phyloP scores from a whole-genome alignment of 2,113 vertebrate species.

The Eira barbara region DNA sequence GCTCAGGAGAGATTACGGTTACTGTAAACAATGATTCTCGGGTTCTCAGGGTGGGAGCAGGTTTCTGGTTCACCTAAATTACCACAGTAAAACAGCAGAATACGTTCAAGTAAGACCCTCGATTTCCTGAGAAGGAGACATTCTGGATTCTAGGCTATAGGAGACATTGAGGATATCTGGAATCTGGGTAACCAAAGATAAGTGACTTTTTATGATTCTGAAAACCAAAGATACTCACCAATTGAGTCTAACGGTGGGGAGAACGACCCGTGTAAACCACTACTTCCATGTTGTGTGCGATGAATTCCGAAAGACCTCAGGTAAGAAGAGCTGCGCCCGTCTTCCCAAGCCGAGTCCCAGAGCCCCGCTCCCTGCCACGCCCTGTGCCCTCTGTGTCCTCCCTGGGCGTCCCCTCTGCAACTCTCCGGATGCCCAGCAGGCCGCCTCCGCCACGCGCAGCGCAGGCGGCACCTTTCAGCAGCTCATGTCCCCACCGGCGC shows the following conservation, averaged over 20 bases:
- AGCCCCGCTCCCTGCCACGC: not conserved
- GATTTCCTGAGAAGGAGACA: not conserved
- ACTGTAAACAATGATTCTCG: fast-evolving
- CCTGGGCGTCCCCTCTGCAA: not conserved
- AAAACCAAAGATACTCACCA: not conserved
- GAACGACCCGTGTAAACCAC: too few relatives aligned
- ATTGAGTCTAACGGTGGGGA: not conserved
- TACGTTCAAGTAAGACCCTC: fast-evolving
- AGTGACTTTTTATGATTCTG: not conserved
- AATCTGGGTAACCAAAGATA: not conserved
- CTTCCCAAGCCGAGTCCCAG: not conserved
- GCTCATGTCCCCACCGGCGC: not conserved
- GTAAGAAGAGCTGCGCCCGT: not conserved
- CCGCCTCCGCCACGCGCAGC: not conserved
- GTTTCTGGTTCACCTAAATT: not conserved
- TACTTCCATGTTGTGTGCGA: not conserved
- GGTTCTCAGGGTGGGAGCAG: fast-evolving
- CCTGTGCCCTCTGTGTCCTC: not conserved
- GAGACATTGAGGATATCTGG: not conserved
- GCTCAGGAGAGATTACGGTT: not conserved
- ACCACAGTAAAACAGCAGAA: not conserved
- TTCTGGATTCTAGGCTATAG: not conserved
- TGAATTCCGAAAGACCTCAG: too few relatives aligned
- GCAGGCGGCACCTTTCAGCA: fast-evolving
- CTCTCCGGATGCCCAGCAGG: fast-evolving